Evolutionary conservation across 1,140 invertebrate species (phyloP).

Genomic region (Heliconius hewitsoni): DNA sequence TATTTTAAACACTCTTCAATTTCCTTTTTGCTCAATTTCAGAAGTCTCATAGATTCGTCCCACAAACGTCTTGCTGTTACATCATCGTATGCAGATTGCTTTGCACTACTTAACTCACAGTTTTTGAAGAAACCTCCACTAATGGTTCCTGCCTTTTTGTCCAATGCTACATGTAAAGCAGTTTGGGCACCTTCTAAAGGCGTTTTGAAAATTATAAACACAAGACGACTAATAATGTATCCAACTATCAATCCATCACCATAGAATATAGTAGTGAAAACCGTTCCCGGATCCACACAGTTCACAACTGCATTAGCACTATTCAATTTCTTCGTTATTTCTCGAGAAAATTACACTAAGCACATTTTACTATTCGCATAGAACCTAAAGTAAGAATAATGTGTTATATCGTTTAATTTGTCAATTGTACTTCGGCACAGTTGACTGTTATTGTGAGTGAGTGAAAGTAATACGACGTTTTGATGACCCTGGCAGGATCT

Average conservation of each 20-base stretch:
- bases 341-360: slow-evolving; percentile 84
- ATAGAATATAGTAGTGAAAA: slow-evolving; percentile 81
- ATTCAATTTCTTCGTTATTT: slow-evolving; percentile 82
- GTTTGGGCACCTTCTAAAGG: slow-evolving; percentile 67
- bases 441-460: too few relatives aligned
- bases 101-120: slow-evolving; percentile 42
- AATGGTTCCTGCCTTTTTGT: slow-evolving; percentile 47
- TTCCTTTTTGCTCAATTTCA: slow-evolving; percentile 15
- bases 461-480: slow-evolving; percentile 75
- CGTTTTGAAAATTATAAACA: slow-evolving; percentile 51
- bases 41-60: slow-evolving; percentile 44
- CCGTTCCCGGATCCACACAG: slow-evolving; percentile 82
- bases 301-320: slow-evolving; percentile 81
- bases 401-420: slow-evolving; percentile 42
- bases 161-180: slow-evolving; percentile 52
- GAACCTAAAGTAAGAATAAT: slow-evolving; percentile 76
- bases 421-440: neutral
- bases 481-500: slow-evolving; percentile 55
- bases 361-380: slow-evolving; percentile 88
- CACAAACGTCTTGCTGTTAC: slow-evolving; percentile 45
- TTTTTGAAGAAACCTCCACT: slow-evolving; percentile 70
- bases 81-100: slow-evolving; percentile 40
- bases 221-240: slow-evolving; percentile 41
- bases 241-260: slow-evolving; percentile 36
- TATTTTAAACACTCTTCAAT: slow-evolving; percentile 20